phyloP scores from a whole-genome alignment of 2,113 vertebrate species.

The Chitala chitala region DNA sequence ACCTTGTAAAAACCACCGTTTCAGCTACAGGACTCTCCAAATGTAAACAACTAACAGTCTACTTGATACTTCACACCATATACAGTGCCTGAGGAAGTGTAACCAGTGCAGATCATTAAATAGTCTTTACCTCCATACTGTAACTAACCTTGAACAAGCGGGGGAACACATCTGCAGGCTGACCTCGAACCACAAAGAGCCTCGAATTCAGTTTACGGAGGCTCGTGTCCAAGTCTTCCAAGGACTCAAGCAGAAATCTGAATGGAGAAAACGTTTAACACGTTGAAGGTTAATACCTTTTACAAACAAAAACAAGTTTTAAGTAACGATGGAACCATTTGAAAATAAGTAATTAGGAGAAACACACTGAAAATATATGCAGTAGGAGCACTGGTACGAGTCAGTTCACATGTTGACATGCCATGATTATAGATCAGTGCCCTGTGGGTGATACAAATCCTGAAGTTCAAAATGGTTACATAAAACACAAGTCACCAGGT shows the following conservation, averaged over 20 bases:
- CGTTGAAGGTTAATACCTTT: background rate
- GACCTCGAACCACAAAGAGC: conserved; percentile 87
- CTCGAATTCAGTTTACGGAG: conserved; percentile 88
- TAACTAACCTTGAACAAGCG: conserved; percentile 85
- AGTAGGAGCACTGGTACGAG: background rate
- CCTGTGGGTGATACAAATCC: background rate
- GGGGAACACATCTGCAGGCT: conserved; percentile 91
- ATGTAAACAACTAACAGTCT: too few species aligned
- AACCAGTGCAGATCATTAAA: too few species aligned
- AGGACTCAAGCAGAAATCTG: conserved; percentile 87
- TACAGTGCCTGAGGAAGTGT: too few species aligned
- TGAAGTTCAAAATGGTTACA: background rate
- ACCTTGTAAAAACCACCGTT: too few species aligned
- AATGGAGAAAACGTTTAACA: background rate
- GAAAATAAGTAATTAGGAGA: background rate
- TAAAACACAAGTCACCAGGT: conserved; percentile 12
- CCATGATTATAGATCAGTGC: background rate
- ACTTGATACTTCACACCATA: too few species aligned
- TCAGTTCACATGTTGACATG: too few species aligned
- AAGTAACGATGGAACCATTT: background rate
- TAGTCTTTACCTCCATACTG: too few species aligned
- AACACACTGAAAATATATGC: too few species aligned
- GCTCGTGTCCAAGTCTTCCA: conserved; percentile 89
- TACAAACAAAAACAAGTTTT: background rate
- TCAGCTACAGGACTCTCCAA: too few species aligned